Conservation (phyloP, 2,113 vertebrate species). For the Laticauda colubrina region DNA sequence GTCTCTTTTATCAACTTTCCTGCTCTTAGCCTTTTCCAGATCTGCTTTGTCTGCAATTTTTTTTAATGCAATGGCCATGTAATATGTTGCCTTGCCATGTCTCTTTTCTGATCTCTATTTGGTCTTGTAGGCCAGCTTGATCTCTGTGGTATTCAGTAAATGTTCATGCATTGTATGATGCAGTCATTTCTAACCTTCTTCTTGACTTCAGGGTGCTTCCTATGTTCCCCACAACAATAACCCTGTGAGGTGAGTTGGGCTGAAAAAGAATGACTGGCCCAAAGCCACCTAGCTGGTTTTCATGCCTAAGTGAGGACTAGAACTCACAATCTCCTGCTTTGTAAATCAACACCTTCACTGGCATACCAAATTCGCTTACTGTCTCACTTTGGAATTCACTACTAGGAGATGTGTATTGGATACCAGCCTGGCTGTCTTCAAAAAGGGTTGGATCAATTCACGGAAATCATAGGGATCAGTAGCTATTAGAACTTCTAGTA, state of each 20-base stretch:
- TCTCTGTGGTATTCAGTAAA: too few species aligned
- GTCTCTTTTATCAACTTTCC: too few species aligned
- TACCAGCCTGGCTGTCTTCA: background rate
- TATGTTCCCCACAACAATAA: background rate
- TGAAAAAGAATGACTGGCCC: background rate
- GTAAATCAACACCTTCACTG: background rate
- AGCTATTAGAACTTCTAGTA: background rate
- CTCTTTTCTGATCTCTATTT: too few species aligned
- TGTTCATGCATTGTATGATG: background rate
- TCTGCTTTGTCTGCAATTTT: too few species aligned
- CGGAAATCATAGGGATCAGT: background rate
- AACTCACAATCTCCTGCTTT: background rate
- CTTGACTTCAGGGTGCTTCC: background rate
- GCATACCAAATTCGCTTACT: background rate
- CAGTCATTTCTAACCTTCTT: background rate
- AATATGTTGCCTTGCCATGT: too few species aligned
- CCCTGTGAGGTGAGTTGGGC: background rate
- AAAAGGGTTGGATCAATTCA: background rate
- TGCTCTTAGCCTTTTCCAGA: too few species aligned
- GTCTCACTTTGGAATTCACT: background rate
- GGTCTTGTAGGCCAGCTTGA: too few species aligned
- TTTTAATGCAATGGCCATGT: too few species aligned
- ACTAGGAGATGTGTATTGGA: background rate
- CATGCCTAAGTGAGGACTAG: background rate
- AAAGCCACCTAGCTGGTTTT: background rate